Base-by-base conservation (phyloP, 2,113 vertebrate genomes). In the Apodemus sylvaticus region DNA sequence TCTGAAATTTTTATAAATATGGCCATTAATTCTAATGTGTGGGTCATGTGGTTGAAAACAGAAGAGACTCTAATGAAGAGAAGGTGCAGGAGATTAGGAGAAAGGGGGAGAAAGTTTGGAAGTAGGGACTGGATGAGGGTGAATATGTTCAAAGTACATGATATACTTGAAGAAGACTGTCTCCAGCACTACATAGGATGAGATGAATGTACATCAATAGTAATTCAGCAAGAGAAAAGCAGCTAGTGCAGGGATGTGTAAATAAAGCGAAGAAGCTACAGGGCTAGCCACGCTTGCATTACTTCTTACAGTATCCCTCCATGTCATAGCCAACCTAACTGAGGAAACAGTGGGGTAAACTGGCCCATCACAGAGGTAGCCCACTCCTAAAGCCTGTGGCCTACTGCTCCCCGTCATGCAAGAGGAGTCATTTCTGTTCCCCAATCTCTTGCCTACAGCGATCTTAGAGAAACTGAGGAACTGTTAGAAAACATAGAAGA, bases 391-490 rank as follows among this genome's bases (percentile, higher is more conserved):
- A 42, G 10, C 36, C n/a, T 10, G 66, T 0, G 19, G 5, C 16
- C 0, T 31, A 5, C 17, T 79, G 39, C 4, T 89, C 89, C 39
- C 82, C 13, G 1, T 4, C 55, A 53, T 7, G 10, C 7, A 12
- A 74, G 34, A 36, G 0, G 68, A 2, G 5, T 1, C 16, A 10
- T 7, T 26, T 9, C 51, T 53, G 4, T 39, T 66, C 3, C 36
- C 26, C 42, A 12, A 7, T 9, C 22, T 36, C 14, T 34, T 7
- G 34, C 9, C 51, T 26, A 48, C 7, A 1, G 17, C 17, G 14
- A 39, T 13, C 39, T 45, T 16, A n/a, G 0, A 58, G 29, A 55
- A 26, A 68, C n/a, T 19, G 22, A 26, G 64, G 24, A 34, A 39
- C 7, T 26, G 10, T 7, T 36, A 29, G 9, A 70, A 88, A 36